Evolutionary conservation across 2,888 invertebrate genomes (phyloP).

Genomic region (Aphidoletes aphidimyza): DNA sequence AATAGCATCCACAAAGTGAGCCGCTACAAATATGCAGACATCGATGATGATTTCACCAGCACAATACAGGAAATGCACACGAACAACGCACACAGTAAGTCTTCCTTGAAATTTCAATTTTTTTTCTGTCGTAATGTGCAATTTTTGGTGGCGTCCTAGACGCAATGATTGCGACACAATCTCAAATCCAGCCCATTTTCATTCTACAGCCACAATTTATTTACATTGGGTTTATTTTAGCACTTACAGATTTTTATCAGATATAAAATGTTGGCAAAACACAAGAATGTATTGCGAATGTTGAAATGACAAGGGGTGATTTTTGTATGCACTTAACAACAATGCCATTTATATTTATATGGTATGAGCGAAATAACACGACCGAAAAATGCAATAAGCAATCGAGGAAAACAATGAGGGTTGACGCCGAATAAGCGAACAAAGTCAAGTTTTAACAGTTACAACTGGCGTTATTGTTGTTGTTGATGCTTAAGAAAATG

Average conservation of each 20-base stretch:
- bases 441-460: background rate
- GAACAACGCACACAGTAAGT: background rate
- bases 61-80: background rate
- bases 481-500: slow-evolving; percentile 26
- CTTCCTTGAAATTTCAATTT: background rate
- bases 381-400: background rate
- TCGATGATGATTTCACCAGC: background rate
- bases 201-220: slow-evolving; percentile 39
- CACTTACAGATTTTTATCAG: slow-evolving; percentile 38
- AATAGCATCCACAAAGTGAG: background rate
- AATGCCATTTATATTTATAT: background rate
- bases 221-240: slow-evolving; percentile 39
- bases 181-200: background rate
- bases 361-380: background rate
- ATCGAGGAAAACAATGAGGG: background rate
- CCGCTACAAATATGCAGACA: background rate
- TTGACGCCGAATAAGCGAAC: background rate
- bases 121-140: background rate
- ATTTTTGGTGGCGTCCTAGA: background rate
- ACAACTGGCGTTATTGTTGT: background rate
- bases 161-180: no score
- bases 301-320: background rate
- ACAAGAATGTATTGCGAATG: background rate
- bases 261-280: slow-evolving; percentile 32
- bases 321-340: background rate